A percentile compares a stretch with the other conserved stretches of the same genome.
Conservation (phyloP, 2,888 invertebrate species). For the Halictus quadricinctus region DNA sequence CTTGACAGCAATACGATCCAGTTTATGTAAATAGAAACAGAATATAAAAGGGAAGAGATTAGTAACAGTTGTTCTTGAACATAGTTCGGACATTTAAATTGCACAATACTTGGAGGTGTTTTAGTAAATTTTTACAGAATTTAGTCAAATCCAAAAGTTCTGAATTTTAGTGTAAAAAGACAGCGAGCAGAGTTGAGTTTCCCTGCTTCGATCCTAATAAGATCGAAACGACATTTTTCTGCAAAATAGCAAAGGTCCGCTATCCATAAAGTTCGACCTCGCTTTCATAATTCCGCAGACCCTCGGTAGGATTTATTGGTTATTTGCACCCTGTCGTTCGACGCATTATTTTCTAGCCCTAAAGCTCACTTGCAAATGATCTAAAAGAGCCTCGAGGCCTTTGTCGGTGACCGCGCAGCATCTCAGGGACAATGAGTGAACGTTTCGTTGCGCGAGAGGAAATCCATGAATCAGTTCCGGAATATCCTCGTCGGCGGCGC, state of each 20-base stretch:
- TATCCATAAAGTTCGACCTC: background rate
- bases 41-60: background rate
- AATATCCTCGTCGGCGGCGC: slow-evolving; percentile 95
- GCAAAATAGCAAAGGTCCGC: background rate
- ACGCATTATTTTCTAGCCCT: background rate
- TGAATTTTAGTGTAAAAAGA: background rate
- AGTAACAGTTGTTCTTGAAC: background rate
- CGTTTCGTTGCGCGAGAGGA: slow-evolving; percentile 91
- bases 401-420: slow-evolving; percentile 96
- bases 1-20: background rate
- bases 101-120: too few species aligned
- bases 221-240: background rate
- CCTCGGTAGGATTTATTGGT: background rate
- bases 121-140: background rate
- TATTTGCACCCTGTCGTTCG: background rate
- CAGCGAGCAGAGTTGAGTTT: background rate
- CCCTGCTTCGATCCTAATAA: background rate
- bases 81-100: too few species aligned
- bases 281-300: background rate
- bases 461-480: slow-evolving; percentile 94
- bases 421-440: slow-evolving; percentile 92
- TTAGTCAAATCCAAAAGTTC: background rate
- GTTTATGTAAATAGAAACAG: background rate
- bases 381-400: slow-evolving; percentile 93
- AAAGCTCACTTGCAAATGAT: slow-evolving; percentile 90